Evolutionary conservation across 2,888 invertebrate species (phyloP).

Genomic region (Lacanobia oleracea): DNA sequence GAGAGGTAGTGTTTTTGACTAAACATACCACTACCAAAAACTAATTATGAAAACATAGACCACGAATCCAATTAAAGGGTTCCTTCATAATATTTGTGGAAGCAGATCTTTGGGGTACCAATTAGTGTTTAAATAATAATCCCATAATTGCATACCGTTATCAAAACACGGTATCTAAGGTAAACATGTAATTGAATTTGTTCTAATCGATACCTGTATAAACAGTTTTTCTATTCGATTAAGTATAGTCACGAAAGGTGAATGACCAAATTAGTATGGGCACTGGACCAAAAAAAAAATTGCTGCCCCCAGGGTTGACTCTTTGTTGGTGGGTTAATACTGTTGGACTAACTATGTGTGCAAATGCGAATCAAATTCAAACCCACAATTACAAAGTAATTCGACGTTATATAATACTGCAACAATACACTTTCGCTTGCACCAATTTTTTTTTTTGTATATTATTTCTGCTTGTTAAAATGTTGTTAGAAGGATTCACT

Average conservation of each 20-base stretch:
- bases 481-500: no score
- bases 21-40: not conserved
- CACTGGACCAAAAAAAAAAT: no score
- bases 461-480: no score
- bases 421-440: no score
- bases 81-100: constrained; percentile 40
- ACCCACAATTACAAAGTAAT: no score
- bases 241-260: constrained; percentile 63
- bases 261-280: no score
- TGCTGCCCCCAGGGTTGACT: no score
- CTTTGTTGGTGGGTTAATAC: no score
- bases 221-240: constrained; percentile 50
- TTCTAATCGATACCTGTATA: constrained; percentile 42
- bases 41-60: not conserved
- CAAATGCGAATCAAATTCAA: no score
- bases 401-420: no score
- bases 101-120: constrained; percentile 33
- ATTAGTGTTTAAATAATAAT: constrained; percentile 53
- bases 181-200: constrained; percentile 28
- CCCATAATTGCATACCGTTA: constrained; percentile 21
- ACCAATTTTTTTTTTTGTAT: no score
- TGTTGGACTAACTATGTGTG: no score
- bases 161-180: constrained; percentile 21
- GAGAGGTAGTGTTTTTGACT: not conserved
- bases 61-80: constrained; percentile 38